Base-by-base conservation (phyloP, 1,140 invertebrate species). In the Pseudobourletiella spinata region DNA sequence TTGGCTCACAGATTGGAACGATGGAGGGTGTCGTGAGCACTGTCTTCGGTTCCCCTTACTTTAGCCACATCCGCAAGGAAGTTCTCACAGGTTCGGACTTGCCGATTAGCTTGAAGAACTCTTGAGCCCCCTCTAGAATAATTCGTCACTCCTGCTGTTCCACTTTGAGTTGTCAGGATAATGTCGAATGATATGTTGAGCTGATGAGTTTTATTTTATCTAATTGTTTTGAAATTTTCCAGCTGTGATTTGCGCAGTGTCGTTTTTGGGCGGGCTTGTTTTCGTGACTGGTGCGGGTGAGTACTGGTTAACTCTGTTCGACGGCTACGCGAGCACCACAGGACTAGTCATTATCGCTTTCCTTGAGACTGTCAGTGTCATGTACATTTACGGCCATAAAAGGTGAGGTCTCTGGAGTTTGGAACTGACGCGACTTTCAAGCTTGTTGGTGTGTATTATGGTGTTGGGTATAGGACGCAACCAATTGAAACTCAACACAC, bases 281-380 rank as follows among this genome's bases (percentile, higher is more conserved):
- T 95, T 96, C 79, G 88, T 87, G 64, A 91, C 90, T 39, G 89
- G 91, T 59, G 89, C 91, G 48, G 92, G 92, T 25, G 89, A 94
- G 77, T 96, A 96, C 75, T 95, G 92, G 91, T 81, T 96, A 15
- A 89, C 88, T 74, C 83, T 96, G 80, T 95, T 95, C 76, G 92
- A 96, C 76, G 89, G 89, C 11, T 95, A 94, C 77, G 91, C 91
- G 59, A 91, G 91, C 55, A 94, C 91, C 32, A 91, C 94, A 65
- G 91, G 91, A 0, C 80, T 96, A 25, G 91, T 95, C 4, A 83
- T 93, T 32, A 86, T 96, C 8, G 93, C 91, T 0, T 79, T 95
- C 16, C 82, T 94, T 73, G 92, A 96, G 79, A 89, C 91, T 80
- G 77, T 95, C 29, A 82, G 88, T 1, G 90, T 96, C 6, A 83